A percentile compares a stretch with the other conserved stretches of the same genome.
Conservation (phyloP, 2,888 invertebrate genomes). For the Erebia aethiops region DNA sequence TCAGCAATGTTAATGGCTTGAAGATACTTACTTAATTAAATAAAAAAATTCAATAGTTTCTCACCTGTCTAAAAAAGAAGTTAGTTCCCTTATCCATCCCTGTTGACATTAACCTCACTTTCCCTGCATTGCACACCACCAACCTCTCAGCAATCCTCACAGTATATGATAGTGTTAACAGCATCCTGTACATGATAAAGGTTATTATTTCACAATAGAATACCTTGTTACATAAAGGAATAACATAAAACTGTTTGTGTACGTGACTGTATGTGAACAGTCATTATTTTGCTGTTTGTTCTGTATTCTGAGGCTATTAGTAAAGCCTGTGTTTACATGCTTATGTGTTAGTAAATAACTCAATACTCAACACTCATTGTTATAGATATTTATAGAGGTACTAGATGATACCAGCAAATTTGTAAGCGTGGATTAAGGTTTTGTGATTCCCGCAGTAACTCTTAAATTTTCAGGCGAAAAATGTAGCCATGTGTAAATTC, state of each 20-base stretch:
- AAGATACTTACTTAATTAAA: no score
- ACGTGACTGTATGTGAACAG: conserved; percentile 4
- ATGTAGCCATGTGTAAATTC: no score
- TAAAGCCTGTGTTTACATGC: neutral
- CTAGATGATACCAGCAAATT: no score
- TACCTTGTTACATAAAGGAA: conserved; percentile 10
- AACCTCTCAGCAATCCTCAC: conserved; percentile 47
- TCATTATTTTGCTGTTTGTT: conserved; percentile 18
- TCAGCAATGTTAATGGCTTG: no score
- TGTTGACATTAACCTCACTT: conserved; percentile 51
- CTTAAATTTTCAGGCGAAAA: no score
- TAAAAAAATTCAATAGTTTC: conserved; percentile 9
- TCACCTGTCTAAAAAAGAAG: conserved; percentile 76
- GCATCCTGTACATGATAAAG: conserved; percentile 59
- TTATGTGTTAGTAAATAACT: neutral
- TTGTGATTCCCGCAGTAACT: no score
- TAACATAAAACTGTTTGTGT: conserved; percentile 13
- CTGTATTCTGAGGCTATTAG: no score
- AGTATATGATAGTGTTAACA: conserved; percentile 50
- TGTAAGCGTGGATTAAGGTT: no score
- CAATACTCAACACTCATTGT: no score
- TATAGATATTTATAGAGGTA: no score
- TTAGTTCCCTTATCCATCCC: conserved; percentile 51
- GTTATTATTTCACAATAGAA: conserved; percentile 30
- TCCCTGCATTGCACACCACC: conserved; percentile 39